Conservation (phyloP, 2,113 vertebrate species). For the Notarius lentiginosus region DNA sequence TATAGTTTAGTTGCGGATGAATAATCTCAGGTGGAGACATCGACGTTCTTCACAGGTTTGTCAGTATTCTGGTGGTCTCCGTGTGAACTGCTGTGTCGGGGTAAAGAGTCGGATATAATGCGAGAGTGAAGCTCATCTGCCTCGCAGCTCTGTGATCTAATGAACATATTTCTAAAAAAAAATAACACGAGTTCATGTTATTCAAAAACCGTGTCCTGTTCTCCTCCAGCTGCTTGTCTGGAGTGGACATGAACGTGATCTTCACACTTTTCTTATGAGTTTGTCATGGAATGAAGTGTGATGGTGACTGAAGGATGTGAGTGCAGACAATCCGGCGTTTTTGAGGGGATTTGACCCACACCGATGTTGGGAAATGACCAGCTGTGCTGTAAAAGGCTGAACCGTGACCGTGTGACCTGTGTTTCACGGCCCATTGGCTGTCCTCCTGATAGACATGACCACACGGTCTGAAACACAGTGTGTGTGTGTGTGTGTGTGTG, state of each 20-base stretch:
- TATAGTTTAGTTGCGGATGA: neutral
- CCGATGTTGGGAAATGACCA: slow-evolving; percentile 29
- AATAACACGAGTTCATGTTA: neutral
- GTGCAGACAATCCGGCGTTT: neutral
- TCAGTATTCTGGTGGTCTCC: neutral
- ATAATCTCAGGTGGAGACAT: neutral
- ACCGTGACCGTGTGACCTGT: slow-evolving; percentile 23
- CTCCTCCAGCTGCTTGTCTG: neutral
- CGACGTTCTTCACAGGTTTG: neutral
- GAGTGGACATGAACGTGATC: neutral
- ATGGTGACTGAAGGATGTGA: neutral
- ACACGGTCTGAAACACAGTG: neutral
- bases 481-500: slow-evolving; percentile 4
- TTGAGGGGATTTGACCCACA: slow-evolving; percentile 15
- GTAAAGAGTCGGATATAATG: neutral
- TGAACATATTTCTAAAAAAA: neutral
- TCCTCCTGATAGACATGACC: slow-evolving; percentile 32
- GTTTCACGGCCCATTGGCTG: slow-evolving; percentile 44
- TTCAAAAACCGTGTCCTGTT: neutral
- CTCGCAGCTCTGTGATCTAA: neutral
- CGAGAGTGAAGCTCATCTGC: neutral
- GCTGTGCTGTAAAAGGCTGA: slow-evolving; percentile 43
- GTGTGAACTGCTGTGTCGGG: neutral
- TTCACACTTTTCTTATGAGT: neutral
- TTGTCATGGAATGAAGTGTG: neutral